Percentiles rank a stretch among this genome's conserved stretches.
These are phyloP conservation scores for Neogobius melanostomus DNA, from an alignment of 2,113 vertebrate species.

Conservation along the genomic window DNA sequence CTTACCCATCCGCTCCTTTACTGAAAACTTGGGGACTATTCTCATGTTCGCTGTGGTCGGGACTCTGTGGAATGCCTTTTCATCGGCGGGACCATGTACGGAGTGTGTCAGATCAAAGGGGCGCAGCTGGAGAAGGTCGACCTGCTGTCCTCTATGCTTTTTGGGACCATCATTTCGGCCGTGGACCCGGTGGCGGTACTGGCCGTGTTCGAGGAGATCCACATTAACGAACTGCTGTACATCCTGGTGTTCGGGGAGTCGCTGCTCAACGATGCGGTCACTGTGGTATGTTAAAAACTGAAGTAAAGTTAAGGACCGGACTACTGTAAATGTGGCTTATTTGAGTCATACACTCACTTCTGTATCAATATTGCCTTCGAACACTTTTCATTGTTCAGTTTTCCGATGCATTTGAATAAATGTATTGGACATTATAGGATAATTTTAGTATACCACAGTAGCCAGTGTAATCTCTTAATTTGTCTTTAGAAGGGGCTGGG, in stretches of 20 bases:
- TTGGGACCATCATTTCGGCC: slow-evolving; percentile 92
- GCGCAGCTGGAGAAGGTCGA: slow-evolving; percentile 72
- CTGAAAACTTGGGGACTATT: slow-evolving; percentile 95
- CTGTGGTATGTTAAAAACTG: slow-evolving; percentile 74
- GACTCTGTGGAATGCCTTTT: slow-evolving; percentile 95
- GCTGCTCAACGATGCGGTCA: slow-evolving; percentile 95
- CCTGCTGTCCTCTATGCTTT: slow-evolving; percentile 89
- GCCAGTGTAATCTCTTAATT: too few relatives aligned
- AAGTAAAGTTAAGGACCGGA: not conserved
- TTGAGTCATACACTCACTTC: too few relatives aligned
- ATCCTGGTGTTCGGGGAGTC: slow-evolving; percentile 97
- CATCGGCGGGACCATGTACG: slow-evolving; percentile 84
- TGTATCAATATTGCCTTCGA: too few relatives aligned
- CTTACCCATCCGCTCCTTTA: slow-evolving; percentile 88
- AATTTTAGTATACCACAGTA: too few relatives aligned
- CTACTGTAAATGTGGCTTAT: not conserved
- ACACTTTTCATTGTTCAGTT: too few relatives aligned
- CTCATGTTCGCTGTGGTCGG: slow-evolving; percentile 92
- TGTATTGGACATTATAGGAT: too few relatives aligned
- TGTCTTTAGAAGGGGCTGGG: too few relatives aligned
- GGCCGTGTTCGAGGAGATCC: slow-evolving; percentile 96
- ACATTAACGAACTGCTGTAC: slow-evolving; percentile 95
- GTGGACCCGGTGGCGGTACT: slow-evolving; percentile 96
- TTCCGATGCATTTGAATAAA: too few relatives aligned
- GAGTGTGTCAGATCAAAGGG: slow-evolving; percentile 81